Evolutionary conservation across 2,888 invertebrate species (phyloP).

Genomic region (Caenorhabditis sp.): DNA sequence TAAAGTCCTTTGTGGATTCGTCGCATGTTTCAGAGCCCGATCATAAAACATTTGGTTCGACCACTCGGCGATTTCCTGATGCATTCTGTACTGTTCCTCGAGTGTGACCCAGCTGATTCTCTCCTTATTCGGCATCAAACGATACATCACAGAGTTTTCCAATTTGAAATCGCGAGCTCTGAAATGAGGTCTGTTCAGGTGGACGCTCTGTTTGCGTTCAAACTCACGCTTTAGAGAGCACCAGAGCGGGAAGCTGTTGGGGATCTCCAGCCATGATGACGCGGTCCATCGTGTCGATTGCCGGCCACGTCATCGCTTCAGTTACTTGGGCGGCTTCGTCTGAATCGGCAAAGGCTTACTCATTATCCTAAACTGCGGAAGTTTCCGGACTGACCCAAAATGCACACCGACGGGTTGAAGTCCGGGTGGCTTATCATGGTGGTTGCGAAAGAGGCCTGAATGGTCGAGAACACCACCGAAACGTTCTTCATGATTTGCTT

Average conservation of each 20-base stretch:
- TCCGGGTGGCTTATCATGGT: background rate
- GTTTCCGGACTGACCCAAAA: conserved; percentile 4
- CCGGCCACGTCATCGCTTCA: conserved; percentile 23
- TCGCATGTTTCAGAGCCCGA: background rate
- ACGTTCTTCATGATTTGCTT: conserved; percentile 3
- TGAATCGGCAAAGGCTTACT: background rate
- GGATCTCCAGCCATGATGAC: conserved; percentile 39
- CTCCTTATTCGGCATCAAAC: conserved; percentile 14
- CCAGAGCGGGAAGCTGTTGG: conserved; percentile 16
- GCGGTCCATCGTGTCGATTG: background rate
- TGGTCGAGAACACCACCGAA: background rate
- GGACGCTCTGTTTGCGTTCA: too few relatives aligned
- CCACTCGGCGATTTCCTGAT: conserved; percentile 8
- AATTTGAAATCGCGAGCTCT: too few relatives aligned
- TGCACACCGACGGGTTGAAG: background rate
- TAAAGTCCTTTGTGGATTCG: background rate
- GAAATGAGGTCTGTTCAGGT: too few relatives aligned
- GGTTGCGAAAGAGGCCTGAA: background rate
- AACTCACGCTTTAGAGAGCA: background rate
- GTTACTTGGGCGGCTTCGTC: conserved; percentile 41
- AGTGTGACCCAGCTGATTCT: conserved; percentile 24
- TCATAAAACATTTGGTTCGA: conserved; percentile 27
- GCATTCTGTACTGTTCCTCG: conserved; percentile 13
- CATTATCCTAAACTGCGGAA: too few relatives aligned
- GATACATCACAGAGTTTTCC: conserved; percentile 7